Conservation (phyloP, 2,113 vertebrate species). For the Lampris incognitus region DNA sequence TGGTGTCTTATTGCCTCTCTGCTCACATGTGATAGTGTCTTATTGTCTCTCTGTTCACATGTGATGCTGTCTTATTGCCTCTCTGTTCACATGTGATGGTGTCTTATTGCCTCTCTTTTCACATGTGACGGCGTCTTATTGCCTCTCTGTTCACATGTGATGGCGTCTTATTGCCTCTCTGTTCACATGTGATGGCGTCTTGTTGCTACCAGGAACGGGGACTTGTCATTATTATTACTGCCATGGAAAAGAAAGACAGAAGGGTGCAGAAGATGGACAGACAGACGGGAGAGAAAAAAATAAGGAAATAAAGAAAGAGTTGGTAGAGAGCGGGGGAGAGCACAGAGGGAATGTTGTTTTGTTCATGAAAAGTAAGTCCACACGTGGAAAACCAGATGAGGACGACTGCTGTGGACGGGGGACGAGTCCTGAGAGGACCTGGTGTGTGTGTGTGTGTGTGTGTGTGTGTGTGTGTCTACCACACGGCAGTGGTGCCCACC, state of each 20-base stretch:
- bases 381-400: constrained; percentile 11
- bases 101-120: no score
- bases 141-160: no score
- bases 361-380: constrained; percentile 15
- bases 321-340: not conserved
- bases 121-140: no score
- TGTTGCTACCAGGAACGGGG: constrained; percentile 13
- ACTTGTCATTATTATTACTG: constrained; percentile 57
- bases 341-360: constrained; percentile 2
- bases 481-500: not conserved
- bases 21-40: no score
- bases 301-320: not conserved
- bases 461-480: not conserved
- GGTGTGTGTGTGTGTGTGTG: not conserved
- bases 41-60: no score
- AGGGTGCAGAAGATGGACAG: constrained; percentile 31
- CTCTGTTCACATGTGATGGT: no score
- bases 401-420: not conserved
- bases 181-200: constrained; percentile 21
- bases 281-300: not conserved
- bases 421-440: not conserved
- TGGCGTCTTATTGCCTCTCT: constrained; percentile 10
- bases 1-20: no score
- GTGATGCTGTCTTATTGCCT: no score
- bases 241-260: constrained; percentile 36